Base-by-base conservation (phyloP, 2,888 invertebrate species). In the Nudaria mundana region DNA sequence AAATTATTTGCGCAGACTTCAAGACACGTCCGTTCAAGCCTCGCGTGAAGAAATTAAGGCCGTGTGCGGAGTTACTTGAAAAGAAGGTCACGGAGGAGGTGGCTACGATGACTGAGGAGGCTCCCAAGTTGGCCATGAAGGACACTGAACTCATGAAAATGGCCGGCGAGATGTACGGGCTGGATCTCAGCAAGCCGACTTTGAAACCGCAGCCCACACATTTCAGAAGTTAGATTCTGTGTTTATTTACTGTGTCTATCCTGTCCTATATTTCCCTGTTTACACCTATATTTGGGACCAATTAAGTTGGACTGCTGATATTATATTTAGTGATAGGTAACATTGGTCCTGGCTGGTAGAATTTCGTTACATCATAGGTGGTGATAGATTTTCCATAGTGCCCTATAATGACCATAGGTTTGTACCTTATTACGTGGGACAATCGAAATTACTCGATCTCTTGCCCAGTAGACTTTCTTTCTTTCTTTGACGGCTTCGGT, bases 91-190 rank as follows among this genome's bases (percentile, higher is more conserved):
- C 53, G 3, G 57, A 38, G 2, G 56, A 61, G 7, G 63, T 63
- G 15, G 48, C 45, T 0, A 31, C 46, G 1, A 37, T 52, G 0
- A 46, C 60, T 0, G 48, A 56, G 10, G 48, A 58, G 11, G 52
- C 56, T 0, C 54, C 68, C 3, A 81, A 79, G 46, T 71, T 87
- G n/a, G 81, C 79, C 10, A 75, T 87, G 51, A 81, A 83, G 37
- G 87, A 87, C 40, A 86, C 87, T 0, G 87, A 86, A 62, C 70
- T 87, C 8, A 87, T 88, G 85, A 85, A 81, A 53, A 48, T 71
- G 12, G 87, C 87, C 2, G 53, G 55, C 14, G 81, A 82, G 1
- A 25, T 87, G 40, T 88, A 86, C 35, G 84, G 83, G 40, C 38
- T 64, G 7, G 80, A 84, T 16, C 56, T 71, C 70, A 57, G 75